Evolutionary conservation across 1,140 invertebrate species (phyloP).

Genomic region (Melanaphis sacchari): DNA sequence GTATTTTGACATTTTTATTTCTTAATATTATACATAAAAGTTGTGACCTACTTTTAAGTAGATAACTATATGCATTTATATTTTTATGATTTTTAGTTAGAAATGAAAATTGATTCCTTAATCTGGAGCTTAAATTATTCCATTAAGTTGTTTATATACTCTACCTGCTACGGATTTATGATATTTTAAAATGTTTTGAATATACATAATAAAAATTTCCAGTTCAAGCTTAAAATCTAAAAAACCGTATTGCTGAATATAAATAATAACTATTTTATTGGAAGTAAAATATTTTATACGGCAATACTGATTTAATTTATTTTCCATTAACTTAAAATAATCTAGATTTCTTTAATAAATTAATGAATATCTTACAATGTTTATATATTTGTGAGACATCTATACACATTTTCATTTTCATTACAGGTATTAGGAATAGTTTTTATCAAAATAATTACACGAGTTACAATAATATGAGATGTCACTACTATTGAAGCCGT

Average conservation of each 20-base stretch:
- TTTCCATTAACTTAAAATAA: neutral
- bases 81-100: neutral
- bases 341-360: neutral
- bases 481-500: too few species aligned
- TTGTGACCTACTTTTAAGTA: neutral
- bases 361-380: neutral
- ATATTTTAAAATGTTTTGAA: neutral
- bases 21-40: neutral
- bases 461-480: too few species aligned
- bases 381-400: neutral
- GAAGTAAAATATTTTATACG: neutral
- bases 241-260: neutral
- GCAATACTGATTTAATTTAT: neutral
- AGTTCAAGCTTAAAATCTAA: neutral
- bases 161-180: neutral
- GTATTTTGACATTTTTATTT: neutral
- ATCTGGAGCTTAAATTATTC: neutral
- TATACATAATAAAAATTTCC: neutral
- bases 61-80: neutral
- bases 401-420: too few species aligned
- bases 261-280: neutral
- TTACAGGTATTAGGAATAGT: too few species aligned
- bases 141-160: neutral
- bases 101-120: neutral
- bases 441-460: too few species aligned